phyloP scores from a whole-genome alignment of 30 jellyfish, hydroid and myxozoan species.

The Aurelia aurita complex sp. Pacific region DNA sequence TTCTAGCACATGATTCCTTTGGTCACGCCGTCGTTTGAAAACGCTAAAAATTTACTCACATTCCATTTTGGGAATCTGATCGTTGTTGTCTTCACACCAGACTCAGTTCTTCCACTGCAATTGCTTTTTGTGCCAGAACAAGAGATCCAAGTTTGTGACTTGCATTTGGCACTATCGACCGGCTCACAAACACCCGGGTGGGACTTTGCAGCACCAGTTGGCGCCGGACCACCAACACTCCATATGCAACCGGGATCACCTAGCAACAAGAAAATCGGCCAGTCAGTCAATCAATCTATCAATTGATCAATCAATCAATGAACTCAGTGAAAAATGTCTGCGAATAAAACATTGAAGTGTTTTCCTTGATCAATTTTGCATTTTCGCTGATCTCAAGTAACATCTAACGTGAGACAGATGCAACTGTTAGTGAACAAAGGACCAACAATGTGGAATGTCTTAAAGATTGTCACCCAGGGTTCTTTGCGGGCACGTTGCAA shows the following conservation, averaged over 20 bases:
- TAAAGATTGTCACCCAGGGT: no score
- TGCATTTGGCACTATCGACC: constrained; percentile 74
- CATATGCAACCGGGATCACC: constrained; percentile 80
- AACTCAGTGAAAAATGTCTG: no score
- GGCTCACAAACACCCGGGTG: constrained; percentile 87
- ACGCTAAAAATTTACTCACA: background rate
- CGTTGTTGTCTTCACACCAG: constrained; percentile 14
- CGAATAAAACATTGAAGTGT: no score
- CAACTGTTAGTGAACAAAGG: no score
- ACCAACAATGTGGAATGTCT: no score
- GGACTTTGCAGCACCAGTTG: constrained; percentile 7
- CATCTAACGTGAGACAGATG: no score
- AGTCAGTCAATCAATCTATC: no score
- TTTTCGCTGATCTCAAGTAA: no score
- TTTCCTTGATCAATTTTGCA: no score
- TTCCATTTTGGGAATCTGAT: constrained; percentile 53
- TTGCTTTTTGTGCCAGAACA: constrained; percentile 46
- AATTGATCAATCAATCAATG: no score
- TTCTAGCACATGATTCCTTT: no score
- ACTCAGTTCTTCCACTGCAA: constrained; percentile 47
- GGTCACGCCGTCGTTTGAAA: background rate
- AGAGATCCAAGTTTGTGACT: constrained; percentile 57
- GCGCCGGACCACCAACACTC: constrained; percentile 46
- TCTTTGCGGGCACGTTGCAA: no score
- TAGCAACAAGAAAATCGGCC: background rate